Evolutionary conservation across 2,113 vertebrate species (phyloP).

Genomic region (Scolopax mira): DNA sequence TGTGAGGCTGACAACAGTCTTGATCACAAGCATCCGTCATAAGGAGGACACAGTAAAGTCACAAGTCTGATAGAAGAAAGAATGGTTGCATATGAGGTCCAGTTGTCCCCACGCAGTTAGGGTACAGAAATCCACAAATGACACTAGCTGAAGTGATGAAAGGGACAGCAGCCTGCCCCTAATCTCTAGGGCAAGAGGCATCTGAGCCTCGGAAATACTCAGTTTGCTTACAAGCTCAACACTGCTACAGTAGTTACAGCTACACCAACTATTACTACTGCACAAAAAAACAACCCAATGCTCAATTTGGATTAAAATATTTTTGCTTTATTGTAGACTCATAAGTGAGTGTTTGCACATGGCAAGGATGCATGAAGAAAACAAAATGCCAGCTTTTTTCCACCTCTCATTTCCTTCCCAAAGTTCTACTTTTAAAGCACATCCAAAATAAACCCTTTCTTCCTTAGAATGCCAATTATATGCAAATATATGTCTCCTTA

Average conservation of each 20-base stretch:
- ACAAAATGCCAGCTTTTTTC: not conserved
- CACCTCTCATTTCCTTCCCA: not conserved
- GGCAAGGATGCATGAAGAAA: not conserved
- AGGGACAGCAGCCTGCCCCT: not conserved
- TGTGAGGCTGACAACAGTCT: rapidly evolving
- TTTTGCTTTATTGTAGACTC: not conserved
- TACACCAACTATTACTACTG: not conserved
- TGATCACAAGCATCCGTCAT: not conserved
- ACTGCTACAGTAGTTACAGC: not conserved
- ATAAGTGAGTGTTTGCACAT: not conserved
- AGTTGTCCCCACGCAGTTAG: not conserved
- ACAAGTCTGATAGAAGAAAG: not conserved
- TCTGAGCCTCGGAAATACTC: not conserved
- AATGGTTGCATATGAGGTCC: not conserved
- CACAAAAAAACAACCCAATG: not conserved
- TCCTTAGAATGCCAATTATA: not conserved
- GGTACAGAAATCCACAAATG: not conserved
- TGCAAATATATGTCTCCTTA: not conserved
- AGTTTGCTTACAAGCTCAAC: not conserved
- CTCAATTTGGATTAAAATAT: not conserved
- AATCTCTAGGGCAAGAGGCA: not conserved
- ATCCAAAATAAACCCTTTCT: not conserved
- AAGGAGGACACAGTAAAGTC: rapidly evolving
- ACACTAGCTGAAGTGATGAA: not conserved
- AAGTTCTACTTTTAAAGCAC: not conserved